These are phyloP conservation scores for Poecilus cupreus DNA, from an alignment of 2,888 invertebrate genomes.

Conservation along the genomic window DNA sequence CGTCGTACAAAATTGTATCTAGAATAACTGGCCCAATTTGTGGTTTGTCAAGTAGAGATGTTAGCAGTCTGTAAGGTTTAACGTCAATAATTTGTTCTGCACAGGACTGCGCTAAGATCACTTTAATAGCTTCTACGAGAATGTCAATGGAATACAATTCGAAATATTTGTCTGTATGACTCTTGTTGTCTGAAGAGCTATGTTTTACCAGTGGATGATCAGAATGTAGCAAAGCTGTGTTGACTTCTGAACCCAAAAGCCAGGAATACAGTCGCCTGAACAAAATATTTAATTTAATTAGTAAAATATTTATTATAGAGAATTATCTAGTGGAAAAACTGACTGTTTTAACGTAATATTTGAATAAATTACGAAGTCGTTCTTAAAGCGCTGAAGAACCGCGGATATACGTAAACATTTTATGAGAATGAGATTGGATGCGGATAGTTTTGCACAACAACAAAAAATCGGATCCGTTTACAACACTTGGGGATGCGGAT, in stretches of 20 bases:
- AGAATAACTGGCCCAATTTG: constrained; percentile 88
- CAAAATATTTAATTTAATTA: constrained; percentile 57
- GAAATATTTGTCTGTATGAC: constrained; percentile 76
- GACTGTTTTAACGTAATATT: too few relatives aligned
- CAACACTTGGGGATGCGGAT: too few relatives aligned
- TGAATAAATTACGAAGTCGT: too few relatives aligned
- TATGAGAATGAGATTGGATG: too few relatives aligned
- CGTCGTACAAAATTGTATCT: constrained; percentile 85
- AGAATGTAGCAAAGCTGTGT: constrained; percentile 71
- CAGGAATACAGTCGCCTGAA: constrained; percentile 86
- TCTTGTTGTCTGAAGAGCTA: constrained; percentile 67
- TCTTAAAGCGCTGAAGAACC: too few relatives aligned
- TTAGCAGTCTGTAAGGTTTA: constrained; percentile 85
- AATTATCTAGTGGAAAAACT: too few relatives aligned
- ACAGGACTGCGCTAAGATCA: constrained; percentile 76
- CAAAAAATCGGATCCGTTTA: too few relatives aligned
- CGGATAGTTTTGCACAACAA: too few relatives aligned
- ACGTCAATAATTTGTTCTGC: constrained; percentile 76
- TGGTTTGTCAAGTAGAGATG: constrained; percentile 89
- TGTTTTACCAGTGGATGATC: constrained; percentile 69
- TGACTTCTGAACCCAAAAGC: constrained; percentile 85
- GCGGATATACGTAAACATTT: too few relatives aligned
- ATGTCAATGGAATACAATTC: constrained; percentile 81
- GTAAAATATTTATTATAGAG: neutral
- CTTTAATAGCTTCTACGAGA: constrained; percentile 79